phyloP scores from a whole-genome alignment of 2,888 invertebrate genomes.

The Oscheius sp. region DNA sequence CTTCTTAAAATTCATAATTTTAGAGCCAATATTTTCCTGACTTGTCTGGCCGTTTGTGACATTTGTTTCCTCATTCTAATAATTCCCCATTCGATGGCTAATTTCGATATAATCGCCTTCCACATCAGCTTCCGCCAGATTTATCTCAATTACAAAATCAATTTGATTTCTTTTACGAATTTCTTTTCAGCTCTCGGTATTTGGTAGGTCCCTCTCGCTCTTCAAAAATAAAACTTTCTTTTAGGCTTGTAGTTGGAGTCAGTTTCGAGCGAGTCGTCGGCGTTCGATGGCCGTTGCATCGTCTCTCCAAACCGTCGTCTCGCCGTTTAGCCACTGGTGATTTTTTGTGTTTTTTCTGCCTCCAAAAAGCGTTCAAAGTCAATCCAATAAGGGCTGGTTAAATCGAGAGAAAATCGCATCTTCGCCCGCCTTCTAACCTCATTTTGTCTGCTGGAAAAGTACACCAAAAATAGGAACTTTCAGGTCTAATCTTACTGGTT shows the following conservation, averaged over 20 bases:
- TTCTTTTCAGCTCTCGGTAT: neutral
- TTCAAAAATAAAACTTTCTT: neutral
- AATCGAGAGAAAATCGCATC: conserved; percentile 7
- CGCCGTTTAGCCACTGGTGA: conserved; percentile 24
- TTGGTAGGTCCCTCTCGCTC: neutral
- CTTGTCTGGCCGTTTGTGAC: conserved; percentile 64
- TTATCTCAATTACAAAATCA: conserved; percentile 60
- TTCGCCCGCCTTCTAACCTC: conserved; percentile 15
- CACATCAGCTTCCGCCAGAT: conserved; percentile 58
- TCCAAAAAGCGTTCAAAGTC: no score
- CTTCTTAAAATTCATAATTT: conserved; percentile 4
- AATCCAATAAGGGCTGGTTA: neutral
- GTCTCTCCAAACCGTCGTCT: conserved; percentile 41
- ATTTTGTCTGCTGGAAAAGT: neutral
- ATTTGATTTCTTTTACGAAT: conserved; percentile 55
- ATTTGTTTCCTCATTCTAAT: conserved; percentile 64
- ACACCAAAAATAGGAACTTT: neutral
- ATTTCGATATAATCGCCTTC: conserved; percentile 58
- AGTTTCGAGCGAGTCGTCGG: conserved; percentile 64
- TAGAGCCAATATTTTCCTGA: conserved; percentile 65
- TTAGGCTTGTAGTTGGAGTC: conserved; percentile 62
- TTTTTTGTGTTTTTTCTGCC: neutral
- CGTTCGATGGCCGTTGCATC: conserved; percentile 60
- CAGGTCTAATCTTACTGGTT: conserved; percentile 38
- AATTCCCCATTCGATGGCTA: conserved; percentile 65